These are phyloP conservation scores for Osmoderma eremita DNA, from an alignment of 2,888 invertebrate species.

Conservation along the genomic window DNA sequence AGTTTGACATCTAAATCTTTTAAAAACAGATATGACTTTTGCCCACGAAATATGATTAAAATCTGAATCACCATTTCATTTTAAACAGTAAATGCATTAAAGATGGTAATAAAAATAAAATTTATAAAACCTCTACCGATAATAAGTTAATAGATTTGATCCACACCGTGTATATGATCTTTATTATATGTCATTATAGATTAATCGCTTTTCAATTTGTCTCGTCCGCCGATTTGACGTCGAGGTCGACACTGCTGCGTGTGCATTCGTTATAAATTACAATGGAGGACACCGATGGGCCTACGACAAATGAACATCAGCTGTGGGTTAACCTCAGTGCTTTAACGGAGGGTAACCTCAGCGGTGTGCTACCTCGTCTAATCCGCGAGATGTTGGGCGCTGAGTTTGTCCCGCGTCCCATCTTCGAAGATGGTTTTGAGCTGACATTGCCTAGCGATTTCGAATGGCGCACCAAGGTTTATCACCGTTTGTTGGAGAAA, in stretches of 20 bases:
- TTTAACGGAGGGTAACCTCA: slow-evolving; percentile 70
- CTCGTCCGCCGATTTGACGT: background rate
- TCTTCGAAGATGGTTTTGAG: slow-evolving; percentile 56
- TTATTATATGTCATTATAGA: slow-evolving; percentile 17
- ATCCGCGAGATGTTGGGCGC: slow-evolving; percentile 70
- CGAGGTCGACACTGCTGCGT: slow-evolving; percentile 6
- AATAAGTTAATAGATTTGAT: no score
- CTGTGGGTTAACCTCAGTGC: slow-evolving; percentile 70
- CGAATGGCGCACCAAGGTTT: slow-evolving; percentile 74
- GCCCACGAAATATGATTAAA: background rate
- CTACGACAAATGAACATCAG: slow-evolving; percentile 54
- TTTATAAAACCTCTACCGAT: no score
- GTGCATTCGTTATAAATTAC: slow-evolving; percentile 28
- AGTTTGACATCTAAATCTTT: background rate
- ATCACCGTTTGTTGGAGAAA: slow-evolving; percentile 73
- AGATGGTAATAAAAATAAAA: background rate
- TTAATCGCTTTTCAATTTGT: slow-evolving; percentile 34
- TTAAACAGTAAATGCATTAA: background rate
- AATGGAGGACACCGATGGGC: slow-evolving; percentile 24
- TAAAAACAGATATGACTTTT: background rate
- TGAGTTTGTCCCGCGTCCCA: slow-evolving; percentile 55
- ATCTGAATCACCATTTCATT: background rate
- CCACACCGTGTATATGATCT: background rate
- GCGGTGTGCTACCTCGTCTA: slow-evolving; percentile 73
- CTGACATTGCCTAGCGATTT: slow-evolving; percentile 76